A percentile compares a stretch with the other conserved stretches of the same genome.
Evolutionary conservation across 2,888 invertebrate species (phyloP).

Genomic region (Ashinkailepas kermadecensis): DNA sequence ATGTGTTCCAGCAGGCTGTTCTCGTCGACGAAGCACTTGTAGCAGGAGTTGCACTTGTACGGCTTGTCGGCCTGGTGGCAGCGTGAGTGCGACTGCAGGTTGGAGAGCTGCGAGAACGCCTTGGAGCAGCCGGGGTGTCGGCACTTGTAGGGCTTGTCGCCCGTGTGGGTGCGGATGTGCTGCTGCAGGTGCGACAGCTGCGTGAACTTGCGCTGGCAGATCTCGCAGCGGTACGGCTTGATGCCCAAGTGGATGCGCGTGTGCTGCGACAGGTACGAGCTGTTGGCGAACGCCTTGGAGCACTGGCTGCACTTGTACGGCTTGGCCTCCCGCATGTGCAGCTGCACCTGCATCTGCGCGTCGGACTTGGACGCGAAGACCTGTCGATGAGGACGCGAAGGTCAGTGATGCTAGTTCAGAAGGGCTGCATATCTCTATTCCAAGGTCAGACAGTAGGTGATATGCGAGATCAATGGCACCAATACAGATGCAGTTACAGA

Average conservation of each 20-base stretch:
- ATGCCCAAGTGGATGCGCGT: slow-evolving; percentile 98
- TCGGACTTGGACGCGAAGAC: slow-evolving; percentile 96
- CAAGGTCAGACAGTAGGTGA: no score
- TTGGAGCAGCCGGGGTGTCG: slow-evolving; percentile 96
- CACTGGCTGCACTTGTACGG: slow-evolving; percentile 99
- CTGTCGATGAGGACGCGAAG: slow-evolving; percentile 46
- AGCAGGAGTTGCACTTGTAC: slow-evolving; percentile 99
- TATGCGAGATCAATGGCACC: no score
- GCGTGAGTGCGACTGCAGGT: slow-evolving; percentile 97
- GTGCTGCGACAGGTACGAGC: slow-evolving; percentile 98
- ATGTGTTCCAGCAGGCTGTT: slow-evolving; percentile 96
- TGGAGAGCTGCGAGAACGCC: slow-evolving; percentile 97
- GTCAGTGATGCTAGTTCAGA: no score
- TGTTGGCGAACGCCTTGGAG: slow-evolving; percentile 98
- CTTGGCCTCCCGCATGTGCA: slow-evolving; percentile 98
- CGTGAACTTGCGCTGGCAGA: slow-evolving; percentile 96
- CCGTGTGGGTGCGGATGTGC: slow-evolving; percentile 98
- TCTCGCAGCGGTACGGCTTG: slow-evolving; percentile 97
- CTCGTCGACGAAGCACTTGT: slow-evolving; percentile 98
- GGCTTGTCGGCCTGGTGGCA: slow-evolving; percentile 99
- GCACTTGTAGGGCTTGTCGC: slow-evolving; percentile 98
- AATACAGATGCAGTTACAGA: no score
- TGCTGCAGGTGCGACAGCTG: slow-evolving; percentile 98
- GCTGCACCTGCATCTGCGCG: slow-evolving; percentile 91
- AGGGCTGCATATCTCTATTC: no score